Base-by-base conservation (phyloP, 2,797 vertebrate species). In the Oreonectes daqikongensis region DNA sequence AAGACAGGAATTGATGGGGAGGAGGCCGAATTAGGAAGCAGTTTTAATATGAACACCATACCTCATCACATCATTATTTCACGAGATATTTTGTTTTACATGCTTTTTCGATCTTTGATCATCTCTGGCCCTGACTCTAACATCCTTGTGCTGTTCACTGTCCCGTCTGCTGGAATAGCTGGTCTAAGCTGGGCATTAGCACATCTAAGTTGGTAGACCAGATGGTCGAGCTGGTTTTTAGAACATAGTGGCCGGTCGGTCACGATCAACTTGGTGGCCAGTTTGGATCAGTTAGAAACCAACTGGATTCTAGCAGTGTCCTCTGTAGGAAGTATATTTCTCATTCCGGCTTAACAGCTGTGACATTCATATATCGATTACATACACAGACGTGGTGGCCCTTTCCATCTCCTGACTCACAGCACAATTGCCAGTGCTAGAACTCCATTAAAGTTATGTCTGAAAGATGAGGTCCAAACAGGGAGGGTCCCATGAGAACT, bases 361-460 rank as follows among this genome's bases (percentile, higher is more conserved):
- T 89, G 90, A 93, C 90, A 88, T 92, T 85, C 85, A 87, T 89
- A 90, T 92, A 93, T 92, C 89, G 90, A 93, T 93, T 89, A 88
- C 92, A 91, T 90, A 89, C 90, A 88, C 90, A 88, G 90, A 86
- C 91, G 88, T 88, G 93, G 92, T 93, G 94, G 93, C 90, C 93
- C 87, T 91, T 92, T 93, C 91, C 90, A 91, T 88, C 91, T 89
- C 90, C 84, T 75, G 85, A 83, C 87, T 88, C 93, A 93, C 92
- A 93, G 91, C 92, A 90, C 90, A 91, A 91, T 91, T 89, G 89
- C 86, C 89, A 88, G 90, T 92, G 93, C 92, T 91, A 87, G 92
- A 94, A 94, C 94, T 93, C 91, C 93, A 95, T 95, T 94, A 94
- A 87, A 87, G 28, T 35, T 50, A 63, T 66, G 64, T 70, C 63